phyloP scores from a whole-genome alignment of 1,140 invertebrate species.

The Tetranychus cinnabarinus region DNA sequence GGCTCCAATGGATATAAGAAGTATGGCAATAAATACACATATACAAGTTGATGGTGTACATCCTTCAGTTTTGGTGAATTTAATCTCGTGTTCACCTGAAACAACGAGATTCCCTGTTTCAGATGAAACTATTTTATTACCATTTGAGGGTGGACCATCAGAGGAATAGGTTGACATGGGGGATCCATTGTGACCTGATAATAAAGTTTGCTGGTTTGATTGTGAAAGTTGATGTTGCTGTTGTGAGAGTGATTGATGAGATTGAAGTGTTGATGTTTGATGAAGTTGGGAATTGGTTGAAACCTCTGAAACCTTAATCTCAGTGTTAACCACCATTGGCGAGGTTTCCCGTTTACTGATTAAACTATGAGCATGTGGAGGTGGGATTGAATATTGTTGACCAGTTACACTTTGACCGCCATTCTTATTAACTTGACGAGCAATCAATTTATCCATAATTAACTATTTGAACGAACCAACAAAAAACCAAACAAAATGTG shows the following conservation, averaged over 20 bases:
- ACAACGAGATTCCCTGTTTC: too few relatives aligned
- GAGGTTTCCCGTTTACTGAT: not conserved
- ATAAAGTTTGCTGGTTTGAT: too few relatives aligned
- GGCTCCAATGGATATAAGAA: conserved; percentile 50
- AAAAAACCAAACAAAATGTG: too few relatives aligned
- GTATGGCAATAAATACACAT: conserved; percentile 51
- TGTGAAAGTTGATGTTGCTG: too few relatives aligned
- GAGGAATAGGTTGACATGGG: not conserved
- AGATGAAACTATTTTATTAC: not conserved
- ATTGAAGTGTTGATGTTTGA: not conserved
- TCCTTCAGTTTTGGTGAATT: conserved; percentile 13
- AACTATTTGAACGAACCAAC: too few relatives aligned
- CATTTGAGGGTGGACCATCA: not conserved
- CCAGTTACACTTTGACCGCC: not conserved
- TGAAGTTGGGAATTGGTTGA: not conserved
- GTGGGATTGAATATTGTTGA: not conserved
- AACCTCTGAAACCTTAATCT: too few relatives aligned
- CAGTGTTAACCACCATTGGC: not conserved
- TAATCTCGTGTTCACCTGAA: conserved; percentile 9
- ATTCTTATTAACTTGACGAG: not conserved
- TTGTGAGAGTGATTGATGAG: not conserved
- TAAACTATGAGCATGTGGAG: not conserved
- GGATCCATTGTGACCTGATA: too few relatives aligned
- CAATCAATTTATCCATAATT: not conserved
- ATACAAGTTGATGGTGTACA: conserved; percentile 29